Percentiles rank a stretch among this genome's conserved stretches.
Conservation (phyloP, 2,888 invertebrate genomes). For the Netelia melanura region DNA sequence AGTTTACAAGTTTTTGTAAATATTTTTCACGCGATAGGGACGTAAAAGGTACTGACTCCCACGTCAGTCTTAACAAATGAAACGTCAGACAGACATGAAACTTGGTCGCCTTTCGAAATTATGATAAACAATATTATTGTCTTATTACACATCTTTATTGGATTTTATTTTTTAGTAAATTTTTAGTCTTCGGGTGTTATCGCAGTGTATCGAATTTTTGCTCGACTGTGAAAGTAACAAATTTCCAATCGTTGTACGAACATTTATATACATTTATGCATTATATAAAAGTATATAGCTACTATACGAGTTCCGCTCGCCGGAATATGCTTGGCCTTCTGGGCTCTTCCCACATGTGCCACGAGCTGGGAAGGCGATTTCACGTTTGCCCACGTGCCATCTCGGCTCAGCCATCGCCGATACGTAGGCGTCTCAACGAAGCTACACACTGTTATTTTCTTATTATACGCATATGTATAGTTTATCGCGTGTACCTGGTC, state of each 20-base stretch:
- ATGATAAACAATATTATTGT: background rate
- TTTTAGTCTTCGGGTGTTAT: conserved; percentile 2
- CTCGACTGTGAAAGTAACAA: conserved; percentile 53
- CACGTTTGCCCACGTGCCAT: conserved; percentile 78
- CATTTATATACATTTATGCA: background rate
- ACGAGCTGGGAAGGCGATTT: conserved; percentile 70
- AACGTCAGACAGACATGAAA: no score
- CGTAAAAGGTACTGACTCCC: no score
- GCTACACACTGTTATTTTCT: conserved; percentile 23
- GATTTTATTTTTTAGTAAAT: background rate
- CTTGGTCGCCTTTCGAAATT: no score
- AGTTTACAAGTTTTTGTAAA: no score
- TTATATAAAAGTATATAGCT: background rate
- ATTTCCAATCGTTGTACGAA: conserved; percentile 21
- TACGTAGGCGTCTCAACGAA: conserved; percentile 54
- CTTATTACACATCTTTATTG: background rate
- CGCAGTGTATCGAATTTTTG: conserved; percentile 37
- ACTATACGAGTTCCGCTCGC: conserved; percentile 46
- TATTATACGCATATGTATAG: conserved; percentile 32
- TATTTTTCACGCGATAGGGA: no score
- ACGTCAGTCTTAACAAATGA: no score
- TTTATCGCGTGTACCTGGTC: conserved; percentile 53
- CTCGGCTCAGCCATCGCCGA: conserved; percentile 56
- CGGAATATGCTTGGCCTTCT: conserved; percentile 63
- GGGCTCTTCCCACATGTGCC: conserved; percentile 64